phyloP scores from a whole-genome alignment of 92 coral and sea anemone species.

The Chrysogorgia sp. region DNA sequence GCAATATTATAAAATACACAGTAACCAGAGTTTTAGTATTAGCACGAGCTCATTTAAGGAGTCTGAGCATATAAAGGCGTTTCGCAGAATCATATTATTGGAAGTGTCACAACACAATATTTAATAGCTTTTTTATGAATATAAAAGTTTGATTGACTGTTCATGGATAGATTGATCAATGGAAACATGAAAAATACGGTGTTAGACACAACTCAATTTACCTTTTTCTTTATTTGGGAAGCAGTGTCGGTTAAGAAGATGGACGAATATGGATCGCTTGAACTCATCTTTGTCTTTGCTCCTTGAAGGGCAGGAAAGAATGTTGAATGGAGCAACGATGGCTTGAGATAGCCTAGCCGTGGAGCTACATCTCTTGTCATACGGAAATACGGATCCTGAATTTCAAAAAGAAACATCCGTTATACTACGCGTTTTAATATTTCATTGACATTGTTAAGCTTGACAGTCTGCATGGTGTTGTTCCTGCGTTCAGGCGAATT shows the following conservation, averaged over 20 bases:
- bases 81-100: too few species aligned
- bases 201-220: constrained; percentile 3
- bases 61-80: too few species aligned
- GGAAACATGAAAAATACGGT: not conserved
- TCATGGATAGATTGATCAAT: too few species aligned
- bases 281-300: constrained; percentile 99
- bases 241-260: constrained; percentile 95
- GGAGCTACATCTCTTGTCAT: constrained; percentile 99
- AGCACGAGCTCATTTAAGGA: too few species aligned
- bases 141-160: too few species aligned
- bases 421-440: not conserved
- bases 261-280: constrained; percentile 97
- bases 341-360: constrained; percentile 89
- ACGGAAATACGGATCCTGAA: constrained; percentile 96
- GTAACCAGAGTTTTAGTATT: too few species aligned
- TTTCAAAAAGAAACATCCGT: not conserved
- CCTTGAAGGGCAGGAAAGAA: constrained; percentile 99
- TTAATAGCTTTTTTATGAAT: too few species aligned
- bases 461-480: too few species aligned
- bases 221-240: constrained; percentile 96
- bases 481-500: too few species aligned
- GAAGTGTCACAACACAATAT: too few species aligned
- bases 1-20: too few species aligned
- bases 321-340: constrained; percentile 92
- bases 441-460: too few species aligned